Evolutionary conservation across 2,797 vertebrate species (phyloP).

Genomic region (Antennarius maculatus): DNA sequence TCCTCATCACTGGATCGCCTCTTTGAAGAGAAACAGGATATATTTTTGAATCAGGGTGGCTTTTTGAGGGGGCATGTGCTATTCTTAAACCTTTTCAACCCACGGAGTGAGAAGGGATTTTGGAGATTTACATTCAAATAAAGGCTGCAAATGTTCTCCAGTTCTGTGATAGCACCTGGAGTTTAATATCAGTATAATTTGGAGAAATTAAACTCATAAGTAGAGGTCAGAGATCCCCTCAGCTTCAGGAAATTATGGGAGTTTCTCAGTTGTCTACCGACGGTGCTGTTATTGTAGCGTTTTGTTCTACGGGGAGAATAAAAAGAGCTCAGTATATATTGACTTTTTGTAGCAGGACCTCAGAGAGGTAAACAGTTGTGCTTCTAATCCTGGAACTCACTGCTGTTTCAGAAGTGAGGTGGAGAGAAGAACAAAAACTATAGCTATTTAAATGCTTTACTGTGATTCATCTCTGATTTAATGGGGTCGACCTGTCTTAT

Average conservation of each 20-base stretch:
- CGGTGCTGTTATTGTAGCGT: slow-evolving; percentile 43
- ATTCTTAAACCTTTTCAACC: slow-evolving; percentile 41
- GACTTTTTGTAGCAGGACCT: slow-evolving; percentile 73
- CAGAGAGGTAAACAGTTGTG: slow-evolving; percentile 62
- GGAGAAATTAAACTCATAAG: slow-evolving; percentile 68
- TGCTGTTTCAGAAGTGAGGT: slow-evolving; percentile 53
- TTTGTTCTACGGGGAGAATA: slow-evolving; percentile 67
- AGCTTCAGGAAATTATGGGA: slow-evolving; percentile 58
- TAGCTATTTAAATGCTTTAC: slow-evolving; percentile 46
- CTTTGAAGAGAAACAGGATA: slow-evolving; percentile 61
- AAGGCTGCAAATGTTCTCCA: slow-evolving; percentile 45
- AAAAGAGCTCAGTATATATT: slow-evolving; percentile 73
- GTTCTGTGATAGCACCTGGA: slow-evolving; percentile 51
- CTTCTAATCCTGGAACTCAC: slow-evolving; percentile 44
- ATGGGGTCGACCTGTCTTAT: slow-evolving; percentile 40
- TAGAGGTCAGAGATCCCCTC: slow-evolving; percentile 72
- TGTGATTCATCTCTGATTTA: slow-evolving; percentile 41
- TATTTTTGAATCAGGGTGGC: slow-evolving; percentile 56
- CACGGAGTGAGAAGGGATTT: slow-evolving; percentile 36
- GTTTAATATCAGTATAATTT: slow-evolving; percentile 73
- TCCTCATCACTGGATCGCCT: slow-evolving; percentile 47
- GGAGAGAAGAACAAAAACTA: slow-evolving; percentile 39
- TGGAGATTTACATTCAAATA: slow-evolving; percentile 56
- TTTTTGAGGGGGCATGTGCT: slow-evolving; percentile 26
- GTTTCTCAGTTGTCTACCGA: slow-evolving; percentile 42